phyloP scores from a whole-genome alignment of 2,888 invertebrate genomes.

The Resseliella maxima region DNA sequence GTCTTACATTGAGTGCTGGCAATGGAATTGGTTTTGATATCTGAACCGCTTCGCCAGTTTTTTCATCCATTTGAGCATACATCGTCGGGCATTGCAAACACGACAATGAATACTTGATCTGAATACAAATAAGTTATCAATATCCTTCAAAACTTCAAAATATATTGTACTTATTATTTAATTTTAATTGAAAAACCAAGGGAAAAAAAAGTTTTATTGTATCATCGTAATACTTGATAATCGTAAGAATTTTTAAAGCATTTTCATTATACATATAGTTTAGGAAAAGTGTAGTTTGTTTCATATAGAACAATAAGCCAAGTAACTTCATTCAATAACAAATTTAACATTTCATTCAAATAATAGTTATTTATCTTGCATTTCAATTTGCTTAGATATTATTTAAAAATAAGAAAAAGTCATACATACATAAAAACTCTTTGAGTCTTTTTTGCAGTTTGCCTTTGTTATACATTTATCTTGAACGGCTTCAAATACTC shows the following conservation, averaged over 20 bases:
- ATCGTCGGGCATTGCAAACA: constrained; percentile 76
- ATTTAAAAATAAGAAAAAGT: no score
- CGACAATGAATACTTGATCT: constrained; percentile 83
- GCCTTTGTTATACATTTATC: constrained; percentile 85
- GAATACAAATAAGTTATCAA: not conserved
- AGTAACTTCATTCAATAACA: no score
- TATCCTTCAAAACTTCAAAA: not conserved
- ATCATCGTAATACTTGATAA: no score
- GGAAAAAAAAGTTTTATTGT: not conserved
- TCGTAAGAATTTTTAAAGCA: no score
- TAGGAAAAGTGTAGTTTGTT: no score
- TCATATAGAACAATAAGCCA: no score
- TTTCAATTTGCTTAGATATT: no score
- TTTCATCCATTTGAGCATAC: constrained; percentile 73
- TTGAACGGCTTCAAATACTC: constrained; percentile 83
- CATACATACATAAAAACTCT: constrained; percentile 85
- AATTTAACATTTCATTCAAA: no score
- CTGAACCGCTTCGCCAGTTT: constrained; percentile 71
- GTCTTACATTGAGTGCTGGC: constrained; percentile 80
- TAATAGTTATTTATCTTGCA: no score
- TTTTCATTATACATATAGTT: no score
- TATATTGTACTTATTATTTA: not conserved
- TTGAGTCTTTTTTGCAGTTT: constrained; percentile 86
- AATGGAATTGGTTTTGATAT: constrained; percentile 73
- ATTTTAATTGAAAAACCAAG: not conserved